Base-by-base conservation (phyloP, 2,888 invertebrate species). In the Megaustenia siamemsis region DNA sequence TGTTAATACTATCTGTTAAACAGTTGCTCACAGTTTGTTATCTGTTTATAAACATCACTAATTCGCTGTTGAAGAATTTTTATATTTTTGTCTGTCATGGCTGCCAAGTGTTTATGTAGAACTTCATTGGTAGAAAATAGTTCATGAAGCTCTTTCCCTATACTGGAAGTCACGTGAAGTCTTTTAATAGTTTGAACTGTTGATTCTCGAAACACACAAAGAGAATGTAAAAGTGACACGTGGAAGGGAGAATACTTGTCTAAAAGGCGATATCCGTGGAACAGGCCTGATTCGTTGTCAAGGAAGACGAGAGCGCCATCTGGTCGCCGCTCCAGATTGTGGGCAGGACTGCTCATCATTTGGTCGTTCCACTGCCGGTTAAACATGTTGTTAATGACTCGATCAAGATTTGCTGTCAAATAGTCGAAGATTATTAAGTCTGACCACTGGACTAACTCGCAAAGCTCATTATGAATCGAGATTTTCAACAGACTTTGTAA, bases 291-390 rank as follows among this genome's bases (percentile, higher is more conserved):
- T 86, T 93, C 93, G 84, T 93, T 93, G 89, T 97, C 97, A 80
- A 97, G 93, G 92, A 97, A 97, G 35, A 97, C 95, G 71, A 97
- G 94, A 21, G 97, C 94, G 56, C 97, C 96, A 83, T 88, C 96
- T 89, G 95, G 94, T 91, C 96, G 96, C 88, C 95, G 95, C 0
- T 97, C 97, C 82, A 97, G 94, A 94, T 97, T 97, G 93, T 97
- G 97, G 0, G 97, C 97, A 0, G 97, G 97, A 0, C 97, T 96
- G 89, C 96, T 96, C 97, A 97, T 97, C 92, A 97, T 97, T 91
- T 97, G 96, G 1, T 96, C 95, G 94, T 97, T 97, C 97, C 97
- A 97, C 94, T 97, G 97, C 89, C 96, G 96, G 94, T 97, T 97
- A 94, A 97, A 97, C 91, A 97, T 94, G 94, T 97, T 97, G 94